Base-by-base conservation (phyloP, 2,888 invertebrate species). In the Andrena flavipes region DNA sequence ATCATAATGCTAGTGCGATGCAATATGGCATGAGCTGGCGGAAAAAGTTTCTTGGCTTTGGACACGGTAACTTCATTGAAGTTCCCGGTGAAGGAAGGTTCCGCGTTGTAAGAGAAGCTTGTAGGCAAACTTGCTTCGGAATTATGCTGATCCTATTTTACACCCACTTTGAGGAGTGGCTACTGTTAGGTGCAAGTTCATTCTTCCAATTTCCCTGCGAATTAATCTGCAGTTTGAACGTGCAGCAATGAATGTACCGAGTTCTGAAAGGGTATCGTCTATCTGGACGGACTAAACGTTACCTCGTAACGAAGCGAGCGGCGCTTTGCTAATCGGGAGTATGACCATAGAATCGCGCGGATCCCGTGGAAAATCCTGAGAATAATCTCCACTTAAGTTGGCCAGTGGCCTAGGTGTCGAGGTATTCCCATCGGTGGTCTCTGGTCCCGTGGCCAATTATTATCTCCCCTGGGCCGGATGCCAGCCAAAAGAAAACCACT, bases 401-500 rank as follows among this genome's bases (percentile, higher is more conserved):
- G 85, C 78, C 60, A 23, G 29, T 42, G 63, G 80, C 78, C 85
- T 84, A 67, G 84, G 77, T 80, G 79, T 76, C 75, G 74, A 33
- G 83, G 72, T 84, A 79, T 85, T 81, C 79, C 67, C 84, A 77
- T 65, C 81, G 75, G 71, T 59, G 68, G 79, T 78, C 80, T 84
- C 85, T 82, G 85, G 84, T 69, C 80, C 79, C 48, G 84, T 78
- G 76, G 86, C 88, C 88, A 90, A 91, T 92, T 89, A 92, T 91
- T 90, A 91, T 91, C 89, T 87, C 81, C 81, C 84, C 76, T 79
- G 87, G 88, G 88, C 85, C 87, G 86, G 90, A 86, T 84, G 86
- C 88, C 89, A 88, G 88, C 84, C 86, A 84, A 83, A 91, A 91
- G 89, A 92, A 89, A 91, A 89, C 89, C 87, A 89, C 90, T 90